Conservation (phyloP, 1,140 invertebrate genomes). For the Glossosoma conforme region DNA sequence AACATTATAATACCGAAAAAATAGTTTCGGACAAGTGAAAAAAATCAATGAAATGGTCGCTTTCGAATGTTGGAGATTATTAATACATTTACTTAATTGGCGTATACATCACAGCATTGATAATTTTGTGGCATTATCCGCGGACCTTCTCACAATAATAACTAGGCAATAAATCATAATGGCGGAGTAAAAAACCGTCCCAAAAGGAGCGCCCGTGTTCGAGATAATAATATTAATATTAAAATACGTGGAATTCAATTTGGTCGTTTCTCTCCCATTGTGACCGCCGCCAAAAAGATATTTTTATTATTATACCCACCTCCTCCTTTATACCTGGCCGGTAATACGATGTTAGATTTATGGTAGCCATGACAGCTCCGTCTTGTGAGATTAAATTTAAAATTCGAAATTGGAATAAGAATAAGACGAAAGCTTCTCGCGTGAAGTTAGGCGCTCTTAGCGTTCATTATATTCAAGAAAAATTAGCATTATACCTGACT, state of each 20-base stretch:
- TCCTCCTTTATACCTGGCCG: conserved; percentile 5
- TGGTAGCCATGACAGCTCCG: conserved; percentile 5
- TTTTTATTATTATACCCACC: not conserved
- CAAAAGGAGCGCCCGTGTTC: conserved; percentile 10
- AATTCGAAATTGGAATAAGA: conserved; percentile 3
- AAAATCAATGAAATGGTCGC: not conserved
- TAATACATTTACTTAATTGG: conserved; percentile 3
- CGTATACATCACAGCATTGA: not conserved
- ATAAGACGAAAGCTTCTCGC: too few relatives aligned
- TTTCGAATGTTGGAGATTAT: too few relatives aligned
- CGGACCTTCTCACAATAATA: conserved; percentile 5
- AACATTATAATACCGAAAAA: not conserved
- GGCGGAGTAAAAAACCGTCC: conserved; percentile 1
- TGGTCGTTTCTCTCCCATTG: conserved; percentile 18
- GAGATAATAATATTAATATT: too few relatives aligned
- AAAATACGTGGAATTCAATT: conserved; percentile 29
- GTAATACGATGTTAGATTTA: conserved; percentile 17
- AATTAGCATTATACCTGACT: too few relatives aligned
- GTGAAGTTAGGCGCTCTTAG: too few relatives aligned
- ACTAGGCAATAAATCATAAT: conserved; percentile 16
- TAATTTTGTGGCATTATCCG: conserved; percentile 1
- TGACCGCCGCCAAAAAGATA: not conserved
- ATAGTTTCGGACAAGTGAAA: not conserved
- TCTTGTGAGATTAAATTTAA: conserved; percentile 1
- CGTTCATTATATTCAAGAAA: too few relatives aligned